phyloP scores from a whole-genome alignment of 2,113 vertebrate species.

The Calonectris borealis region DNA sequence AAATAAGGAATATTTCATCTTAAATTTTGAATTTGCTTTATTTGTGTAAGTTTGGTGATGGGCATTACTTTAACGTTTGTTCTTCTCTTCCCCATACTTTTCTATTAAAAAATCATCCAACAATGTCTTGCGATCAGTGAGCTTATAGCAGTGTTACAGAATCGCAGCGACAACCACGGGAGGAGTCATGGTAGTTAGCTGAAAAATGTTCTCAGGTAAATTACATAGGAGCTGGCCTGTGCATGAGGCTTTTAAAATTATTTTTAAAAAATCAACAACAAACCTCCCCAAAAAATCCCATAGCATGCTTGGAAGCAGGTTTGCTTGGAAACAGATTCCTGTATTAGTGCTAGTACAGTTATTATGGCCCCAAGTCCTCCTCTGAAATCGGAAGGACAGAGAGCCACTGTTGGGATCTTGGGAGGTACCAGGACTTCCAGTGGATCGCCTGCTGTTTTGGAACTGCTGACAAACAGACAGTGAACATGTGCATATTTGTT shows the following conservation, averaged over 20 bases:
- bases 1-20: neutral
- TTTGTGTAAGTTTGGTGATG: neutral
- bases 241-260: neutral
- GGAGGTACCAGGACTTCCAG: neutral
- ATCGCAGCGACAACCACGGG: fast-evolving
- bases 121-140: neutral
- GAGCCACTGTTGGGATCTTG: fast-evolving
- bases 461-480: neutral
- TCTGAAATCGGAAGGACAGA: neutral
- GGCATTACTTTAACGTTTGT: neutral
- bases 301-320: neutral
- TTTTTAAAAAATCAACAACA: neutral
- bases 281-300: neutral
- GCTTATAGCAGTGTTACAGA: neutral
- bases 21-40: neutral
- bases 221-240: neutral
- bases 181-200: neutral
- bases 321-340: neutral
- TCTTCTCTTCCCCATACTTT: neutral
- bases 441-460: neutral
- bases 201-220: neutral
- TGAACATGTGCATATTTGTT: neutral
- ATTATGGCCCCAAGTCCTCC: neutral
- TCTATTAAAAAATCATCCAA: neutral
- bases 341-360: neutral